These are phyloP conservation scores for Tenthredo amoena DNA, from an alignment of 2,888 invertebrate genomes.

Conservation along the genomic window DNA sequence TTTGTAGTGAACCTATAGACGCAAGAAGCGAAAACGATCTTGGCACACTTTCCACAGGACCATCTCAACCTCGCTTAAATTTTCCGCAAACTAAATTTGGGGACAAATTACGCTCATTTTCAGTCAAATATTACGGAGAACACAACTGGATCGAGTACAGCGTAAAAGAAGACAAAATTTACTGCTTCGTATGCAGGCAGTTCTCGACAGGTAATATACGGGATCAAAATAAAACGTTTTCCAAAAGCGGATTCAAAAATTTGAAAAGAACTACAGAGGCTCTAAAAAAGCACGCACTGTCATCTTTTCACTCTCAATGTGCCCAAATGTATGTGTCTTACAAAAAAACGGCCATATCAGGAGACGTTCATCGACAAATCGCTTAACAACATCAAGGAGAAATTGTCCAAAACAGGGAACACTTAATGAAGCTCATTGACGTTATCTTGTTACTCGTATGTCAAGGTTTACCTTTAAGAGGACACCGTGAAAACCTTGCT, in stretches of 20 bases:
- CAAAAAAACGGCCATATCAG: not conserved
- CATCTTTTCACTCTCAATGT: too few species aligned
- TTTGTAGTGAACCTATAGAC: constrained; percentile 6
- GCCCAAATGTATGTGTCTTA: too few species aligned
- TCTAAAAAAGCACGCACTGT: too few species aligned
- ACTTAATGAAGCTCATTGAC: not conserved
- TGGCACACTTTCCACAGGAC: constrained; percentile 24
- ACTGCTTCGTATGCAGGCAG: constrained; percentile 16
- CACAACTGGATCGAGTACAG: constrained; percentile 15
- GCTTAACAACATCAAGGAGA: not conserved
- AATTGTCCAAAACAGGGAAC: constrained; percentile 9
- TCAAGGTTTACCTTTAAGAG: not conserved
- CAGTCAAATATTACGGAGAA: constrained; percentile 19
- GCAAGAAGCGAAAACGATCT: constrained; percentile 16
- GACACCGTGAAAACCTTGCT: not conserved
- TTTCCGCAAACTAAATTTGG: constrained; percentile 25
- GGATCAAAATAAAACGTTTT: not conserved
- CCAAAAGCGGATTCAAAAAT: not conserved
- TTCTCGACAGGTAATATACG: not conserved
- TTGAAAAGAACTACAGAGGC: too few species aligned
- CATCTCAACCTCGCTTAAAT: constrained; percentile 30
- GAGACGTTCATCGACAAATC: not conserved
- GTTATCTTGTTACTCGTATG: constrained; percentile 1
- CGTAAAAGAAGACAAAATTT: not conserved
- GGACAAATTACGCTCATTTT: constrained; percentile 23